Percentiles rank a stretch among this genome's conserved stretches.
Conservation (phyloP, 1,140 invertebrate genomes). For the Nautilus pompilius region DNA sequence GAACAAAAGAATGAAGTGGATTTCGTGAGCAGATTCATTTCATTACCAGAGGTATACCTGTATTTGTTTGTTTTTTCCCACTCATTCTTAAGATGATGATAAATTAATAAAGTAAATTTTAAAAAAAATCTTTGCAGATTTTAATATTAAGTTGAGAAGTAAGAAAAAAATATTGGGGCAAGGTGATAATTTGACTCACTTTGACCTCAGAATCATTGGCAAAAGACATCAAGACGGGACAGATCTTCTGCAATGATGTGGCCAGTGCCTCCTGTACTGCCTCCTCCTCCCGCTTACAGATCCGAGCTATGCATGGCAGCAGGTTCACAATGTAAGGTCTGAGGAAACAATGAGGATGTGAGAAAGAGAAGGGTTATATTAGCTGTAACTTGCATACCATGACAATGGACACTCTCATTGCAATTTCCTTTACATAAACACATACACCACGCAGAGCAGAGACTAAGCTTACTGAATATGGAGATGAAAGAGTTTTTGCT, state of each 20-base stretch:
- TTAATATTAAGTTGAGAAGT: neutral
- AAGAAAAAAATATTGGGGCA: neutral
- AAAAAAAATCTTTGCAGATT: neutral
- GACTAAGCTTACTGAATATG: too few species aligned
- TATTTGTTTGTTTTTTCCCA: too few species aligned
- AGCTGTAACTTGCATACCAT: too few species aligned
- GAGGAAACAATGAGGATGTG: conserved; percentile 14
- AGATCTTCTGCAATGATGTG: conserved; percentile 67
- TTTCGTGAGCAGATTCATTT: too few species aligned
- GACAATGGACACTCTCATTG: too few species aligned
- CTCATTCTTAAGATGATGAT: neutral
- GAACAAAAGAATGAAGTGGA: too few species aligned
- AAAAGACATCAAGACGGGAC: conserved; percentile 69
- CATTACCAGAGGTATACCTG: too few species aligned
- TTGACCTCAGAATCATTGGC: conserved; percentile 73
- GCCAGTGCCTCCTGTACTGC: conserved; percentile 71
- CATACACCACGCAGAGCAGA: too few species aligned
- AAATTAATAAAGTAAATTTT: neutral
- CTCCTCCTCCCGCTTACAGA: conserved; percentile 70
- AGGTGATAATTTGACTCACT: conserved; percentile 52
- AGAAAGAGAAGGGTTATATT: too few species aligned
- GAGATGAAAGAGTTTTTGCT: too few species aligned
- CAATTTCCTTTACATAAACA: too few species aligned
- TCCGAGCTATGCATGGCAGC: conserved; percentile 67
- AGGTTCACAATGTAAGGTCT: conserved; percentile 73